Evolutionary conservation across 2,113 vertebrate genomes (phyloP), one percentile per base, ranked within the genome.

Genomic region (Grus americana): DNA sequence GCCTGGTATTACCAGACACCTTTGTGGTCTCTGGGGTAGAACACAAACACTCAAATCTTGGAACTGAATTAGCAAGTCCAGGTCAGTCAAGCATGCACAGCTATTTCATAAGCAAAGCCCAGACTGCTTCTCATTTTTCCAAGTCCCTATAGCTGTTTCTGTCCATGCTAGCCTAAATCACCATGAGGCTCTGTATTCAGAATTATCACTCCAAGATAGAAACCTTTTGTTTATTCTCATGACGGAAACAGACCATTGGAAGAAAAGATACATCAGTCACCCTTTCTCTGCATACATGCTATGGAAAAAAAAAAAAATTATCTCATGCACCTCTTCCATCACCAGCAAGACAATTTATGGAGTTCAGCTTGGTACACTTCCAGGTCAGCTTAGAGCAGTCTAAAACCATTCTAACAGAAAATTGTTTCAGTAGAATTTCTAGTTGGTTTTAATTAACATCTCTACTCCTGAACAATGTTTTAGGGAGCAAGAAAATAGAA

Each of bases 401-500:
- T 58, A 49, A 26, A 94, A 55, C 15, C 27, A 47, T 29, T 27
- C 17, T 47, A 65, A 90, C n/a, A 67, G 11, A 82, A 68, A 81
- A 90, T 34, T 21, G 61, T 42, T 65, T 78, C 30, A 50, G n/a
- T 16, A 26, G 47, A 40, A 80, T 40, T 84, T 72, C 58, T 90
- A 67, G 10, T 18, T 58, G 34, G 6, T 59, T 67, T 79, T 76
- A 65, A 61, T 62, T 78, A 55, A 94, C 46, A 72, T 49, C 42
- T 92, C 59, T 90, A n/a, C 21, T 80, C 42, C 44, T 89, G 7
- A 71, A 58, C 14, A 59, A 82, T 46, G 50, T 92, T 92, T 76
- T 91, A 97, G 96, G 66, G 95, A 12, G 30, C 66, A 10, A 85
- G 88, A 96, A 90, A 92, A 97, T 8, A 79, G 11, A 70, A 52